phyloP scores from a whole-genome alignment of 2,888 invertebrate species.

The Xylophagus ater region DNA sequence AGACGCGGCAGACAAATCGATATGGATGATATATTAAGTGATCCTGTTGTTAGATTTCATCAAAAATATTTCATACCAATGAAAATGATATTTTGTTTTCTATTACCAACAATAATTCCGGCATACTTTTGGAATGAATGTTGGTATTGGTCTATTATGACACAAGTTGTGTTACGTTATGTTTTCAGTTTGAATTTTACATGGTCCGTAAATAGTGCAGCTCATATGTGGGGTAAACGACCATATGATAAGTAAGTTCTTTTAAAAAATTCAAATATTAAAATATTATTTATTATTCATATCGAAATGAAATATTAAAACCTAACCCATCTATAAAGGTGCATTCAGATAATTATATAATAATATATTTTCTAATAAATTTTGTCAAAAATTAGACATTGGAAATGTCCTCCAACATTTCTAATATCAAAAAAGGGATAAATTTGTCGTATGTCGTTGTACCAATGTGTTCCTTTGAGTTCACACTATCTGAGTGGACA shows the following conservation, averaged over 20 bases:
- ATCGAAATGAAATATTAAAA: too few species aligned
- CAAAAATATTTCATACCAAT: slow-evolving; percentile 58
- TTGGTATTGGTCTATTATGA: slow-evolving; percentile 52
- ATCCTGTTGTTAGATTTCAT: slow-evolving; percentile 69
- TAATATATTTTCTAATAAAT: too few species aligned
- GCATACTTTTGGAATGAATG: slow-evolving; percentile 59
- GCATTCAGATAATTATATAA: too few species aligned
- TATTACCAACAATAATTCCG: slow-evolving; percentile 60
- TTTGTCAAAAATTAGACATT: too few species aligned
- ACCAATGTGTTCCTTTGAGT: too few species aligned
- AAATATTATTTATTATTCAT: too few species aligned
- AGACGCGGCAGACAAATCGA: slow-evolving; percentile 68
- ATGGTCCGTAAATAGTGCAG: slow-evolving; percentile 84
- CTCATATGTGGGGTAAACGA: slow-evolving; percentile 64
- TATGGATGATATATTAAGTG: slow-evolving; percentile 64
- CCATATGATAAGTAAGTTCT: slow-evolving; percentile 61
- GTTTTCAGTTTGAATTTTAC: slow-evolving; percentile 66
- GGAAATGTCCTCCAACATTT: too few species aligned
- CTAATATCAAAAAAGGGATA: too few species aligned
- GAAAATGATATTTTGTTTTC: slow-evolving; percentile 56
- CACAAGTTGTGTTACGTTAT: slow-evolving; percentile 61
- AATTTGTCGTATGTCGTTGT: too few species aligned
- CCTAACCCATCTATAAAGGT: too few species aligned
- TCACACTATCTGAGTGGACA: too few species aligned
- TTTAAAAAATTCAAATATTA: too few species aligned